phyloP scores from a whole-genome alignment of 2,888 invertebrate species.

The Morinoia aosen region DNA sequence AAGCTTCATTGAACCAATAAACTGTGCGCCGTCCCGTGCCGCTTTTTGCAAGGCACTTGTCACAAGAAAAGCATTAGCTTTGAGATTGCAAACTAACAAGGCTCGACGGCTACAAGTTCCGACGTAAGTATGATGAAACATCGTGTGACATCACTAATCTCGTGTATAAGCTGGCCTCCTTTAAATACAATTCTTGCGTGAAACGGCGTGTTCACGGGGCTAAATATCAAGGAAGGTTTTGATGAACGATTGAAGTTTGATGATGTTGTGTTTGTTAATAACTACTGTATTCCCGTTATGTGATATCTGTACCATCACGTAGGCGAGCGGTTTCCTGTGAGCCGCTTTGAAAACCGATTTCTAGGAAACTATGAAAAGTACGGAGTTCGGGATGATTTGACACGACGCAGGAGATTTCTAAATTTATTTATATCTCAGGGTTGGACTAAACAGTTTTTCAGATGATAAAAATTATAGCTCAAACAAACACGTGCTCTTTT shows the following conservation, averaged over 20 bases:
- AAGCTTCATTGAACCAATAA: conserved; percentile 43
- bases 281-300: background rate
- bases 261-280: background rate
- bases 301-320: background rate
- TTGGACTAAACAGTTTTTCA: no score
- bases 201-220: background rate
- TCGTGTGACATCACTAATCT: background rate
- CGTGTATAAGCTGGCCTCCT: background rate
- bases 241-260: background rate
- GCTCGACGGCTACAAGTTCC: background rate
- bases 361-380: no score
- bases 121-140: conserved; percentile 4
- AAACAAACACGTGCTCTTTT: no score
- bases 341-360: no score
- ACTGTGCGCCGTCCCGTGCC: background rate
- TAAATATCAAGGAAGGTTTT: background rate
- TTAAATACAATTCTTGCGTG: background rate
- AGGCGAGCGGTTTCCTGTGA: no score
- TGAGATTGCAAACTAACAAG: conserved; percentile 17
- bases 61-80: conserved; percentile 17
- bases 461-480: no score
- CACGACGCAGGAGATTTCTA: no score
- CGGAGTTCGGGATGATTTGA: no score
- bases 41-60: background rate
- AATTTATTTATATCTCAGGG: no score